phyloP scores from a whole-genome alignment of 2,113 vertebrate species.

The Thalassarche chlororhynchos region DNA sequence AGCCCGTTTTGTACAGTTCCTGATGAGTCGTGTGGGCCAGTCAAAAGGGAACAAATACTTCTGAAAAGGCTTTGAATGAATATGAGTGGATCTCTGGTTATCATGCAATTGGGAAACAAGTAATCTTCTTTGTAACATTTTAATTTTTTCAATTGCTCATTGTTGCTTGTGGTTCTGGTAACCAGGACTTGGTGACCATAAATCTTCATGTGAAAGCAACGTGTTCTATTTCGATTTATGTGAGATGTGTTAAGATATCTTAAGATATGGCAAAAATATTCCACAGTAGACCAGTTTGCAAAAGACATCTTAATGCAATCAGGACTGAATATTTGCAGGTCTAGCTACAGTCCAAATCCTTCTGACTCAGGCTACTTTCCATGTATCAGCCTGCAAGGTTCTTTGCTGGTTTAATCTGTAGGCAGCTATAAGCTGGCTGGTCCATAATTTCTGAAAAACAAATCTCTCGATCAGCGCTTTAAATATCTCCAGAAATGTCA shows the following conservation, averaged over 20 bases:
- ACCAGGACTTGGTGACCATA: not conserved
- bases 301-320: not conserved
- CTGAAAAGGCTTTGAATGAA: not conserved
- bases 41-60: not conserved
- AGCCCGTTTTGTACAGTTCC: not conserved
- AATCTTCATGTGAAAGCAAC: not conserved
- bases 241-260: not conserved
- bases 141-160: not conserved
- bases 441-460: not conserved
- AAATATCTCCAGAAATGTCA: not conserved
- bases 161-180: conserved; percentile 5
- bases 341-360: not conserved
- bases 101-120: conserved; percentile 11
- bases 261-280: not conserved
- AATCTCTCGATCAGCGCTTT: not conserved
- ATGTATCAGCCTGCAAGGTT: not conserved
- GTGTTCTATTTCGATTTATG: not conserved
- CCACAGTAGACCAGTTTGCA: not conserved
- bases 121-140: not conserved
- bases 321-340: not conserved
- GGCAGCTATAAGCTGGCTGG: not conserved
- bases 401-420: not conserved
- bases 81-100: not conserved
- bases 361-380: not conserved
- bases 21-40: not conserved